phyloP scores from a whole-genome alignment of 2,888 invertebrate species.

The Rhagonycha lutea region DNA sequence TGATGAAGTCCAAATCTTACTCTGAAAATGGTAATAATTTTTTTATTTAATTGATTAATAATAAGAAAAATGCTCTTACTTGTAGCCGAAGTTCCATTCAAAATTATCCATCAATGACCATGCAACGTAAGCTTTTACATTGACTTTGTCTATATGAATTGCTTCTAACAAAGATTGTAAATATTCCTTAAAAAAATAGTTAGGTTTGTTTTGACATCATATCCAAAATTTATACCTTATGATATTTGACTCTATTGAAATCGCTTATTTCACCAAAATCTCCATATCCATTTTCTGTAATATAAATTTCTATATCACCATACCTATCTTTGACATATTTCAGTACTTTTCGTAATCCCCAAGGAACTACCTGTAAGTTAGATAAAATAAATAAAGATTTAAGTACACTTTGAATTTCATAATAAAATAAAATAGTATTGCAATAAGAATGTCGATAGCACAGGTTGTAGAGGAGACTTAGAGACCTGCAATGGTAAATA shows the following conservation, averaged over 20 bases:
- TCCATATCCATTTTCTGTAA: constrained; percentile 64
- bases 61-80: neutral
- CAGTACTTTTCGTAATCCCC: constrained; percentile 62
- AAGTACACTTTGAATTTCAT: too few species aligned
- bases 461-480: too few species aligned
- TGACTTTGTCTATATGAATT: neutral
- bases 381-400: neutral
- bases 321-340: constrained; percentile 51
- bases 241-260: constrained; percentile 54
- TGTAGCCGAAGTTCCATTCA: constrained; percentile 3
- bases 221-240: constrained; percentile 12
- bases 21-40: too few species aligned
- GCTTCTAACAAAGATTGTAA: constrained; percentile 1
- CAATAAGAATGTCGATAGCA: too few species aligned
- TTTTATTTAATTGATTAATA: too few species aligned
- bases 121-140: neutral
- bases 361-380: constrained; percentile 56
- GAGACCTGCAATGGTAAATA: too few species aligned
- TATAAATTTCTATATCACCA: constrained; percentile 59
- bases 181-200: neutral
- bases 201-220: neutral
- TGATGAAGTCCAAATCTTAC: too few species aligned
- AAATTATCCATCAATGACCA: constrained; percentile 9
- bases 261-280: constrained; percentile 57
- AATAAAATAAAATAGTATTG: too few species aligned